Percentiles rank a stretch among this genome's conserved stretches.
phyloP scores from a whole-genome alignment of 1,140 invertebrate species.

The Caenorhabditis remanei region DNA sequence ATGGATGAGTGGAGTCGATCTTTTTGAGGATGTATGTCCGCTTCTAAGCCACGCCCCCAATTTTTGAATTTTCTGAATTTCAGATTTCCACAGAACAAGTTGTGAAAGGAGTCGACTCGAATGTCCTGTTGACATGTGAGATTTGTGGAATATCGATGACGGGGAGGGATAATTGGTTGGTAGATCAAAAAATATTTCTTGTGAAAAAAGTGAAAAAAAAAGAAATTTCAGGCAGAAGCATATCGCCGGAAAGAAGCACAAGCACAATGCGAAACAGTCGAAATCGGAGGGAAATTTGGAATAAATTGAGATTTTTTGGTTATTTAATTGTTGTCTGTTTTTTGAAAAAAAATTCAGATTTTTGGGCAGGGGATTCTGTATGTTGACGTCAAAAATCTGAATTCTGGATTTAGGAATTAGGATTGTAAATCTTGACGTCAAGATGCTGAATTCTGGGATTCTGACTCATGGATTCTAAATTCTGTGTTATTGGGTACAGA shows the following conservation, averaged over 20 bases:
- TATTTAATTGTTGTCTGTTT: too few relatives aligned
- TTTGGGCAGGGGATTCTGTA: too few relatives aligned
- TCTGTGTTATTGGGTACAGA: too few relatives aligned
- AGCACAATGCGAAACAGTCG: not conserved
- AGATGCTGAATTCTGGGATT: too few relatives aligned
- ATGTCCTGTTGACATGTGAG: slow-evolving; percentile 26
- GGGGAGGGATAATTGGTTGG: slow-evolving; percentile 31
- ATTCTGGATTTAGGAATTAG: too few relatives aligned
- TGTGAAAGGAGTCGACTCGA: slow-evolving; percentile 19
- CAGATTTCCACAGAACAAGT: slow-evolving; percentile 8
- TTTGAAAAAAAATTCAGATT: too few relatives aligned
- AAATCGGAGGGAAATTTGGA: not conserved
- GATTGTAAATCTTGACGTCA: too few relatives aligned
- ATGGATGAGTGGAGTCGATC: slow-evolving; percentile 48
- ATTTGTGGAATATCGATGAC: slow-evolving; percentile 43
- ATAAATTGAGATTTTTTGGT: too few relatives aligned
- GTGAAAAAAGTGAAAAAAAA: too few relatives aligned
- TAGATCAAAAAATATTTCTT: too few relatives aligned
- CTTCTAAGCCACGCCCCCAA: not conserved
- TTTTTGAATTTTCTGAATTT: not conserved
- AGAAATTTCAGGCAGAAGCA: slow-evolving; percentile 12
- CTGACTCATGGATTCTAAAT: too few relatives aligned
- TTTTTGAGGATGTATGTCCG: slow-evolving; percentile 17
- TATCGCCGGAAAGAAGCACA: slow-evolving; percentile 46
- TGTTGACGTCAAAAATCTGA: too few relatives aligned